Base-by-base conservation (phyloP, 2,113 vertebrate genomes). In the Leptodactylus fuscus region DNA sequence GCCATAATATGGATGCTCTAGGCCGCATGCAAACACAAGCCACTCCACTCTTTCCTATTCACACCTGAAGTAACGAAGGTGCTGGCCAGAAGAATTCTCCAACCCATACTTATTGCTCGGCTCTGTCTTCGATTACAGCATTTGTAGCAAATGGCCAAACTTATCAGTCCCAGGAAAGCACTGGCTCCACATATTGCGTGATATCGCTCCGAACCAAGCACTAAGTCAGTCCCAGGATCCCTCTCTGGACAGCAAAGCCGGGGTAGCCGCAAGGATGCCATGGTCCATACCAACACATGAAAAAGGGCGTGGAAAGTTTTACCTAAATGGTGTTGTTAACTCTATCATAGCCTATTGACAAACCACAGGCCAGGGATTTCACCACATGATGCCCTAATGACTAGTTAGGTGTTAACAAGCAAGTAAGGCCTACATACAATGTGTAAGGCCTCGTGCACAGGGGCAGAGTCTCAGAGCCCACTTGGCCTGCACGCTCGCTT, bases 11-110 rank as follows among this genome's bases (percentile, higher is more conserved):
- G n/a, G n/a, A n/a, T n/a, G n/a, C n/a, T n/a, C n/a, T n/a, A n/a
- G n/a, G n/a, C n/a, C n/a, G n/a, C n/a, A n/a, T n/a, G n/a, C n/a
- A n/a, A n/a, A n/a, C n/a, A n/a, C n/a, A n/a, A n/a, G n/a, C n/a
- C n/a, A n/a, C n/a, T n/a, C n/a, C n/a, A n/a, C n/a, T n/a, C n/a
- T n/a, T 8, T 16, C n/a, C 77, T 16, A 10, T 9, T 10, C 70
- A 29, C 29, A 85, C 83, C 83, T 85, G 83, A 2, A 49, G 46
- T 85, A 20, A 49, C 58, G 60, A 79, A 46, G n/a, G 48, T 12
- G 24, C 60, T 44, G 46, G 74, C 58, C 60, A 85, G 29, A 41
- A 51, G 44, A 16, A 70, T 13, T 55, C 2, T 79, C 27, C 22
- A 22, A 9, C 55, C 83, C 60, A 76, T 79, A 22, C 48, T 85